phyloP scores from a whole-genome alignment of 2,113 vertebrate genomes.

The Gymnogyps californianus region DNA sequence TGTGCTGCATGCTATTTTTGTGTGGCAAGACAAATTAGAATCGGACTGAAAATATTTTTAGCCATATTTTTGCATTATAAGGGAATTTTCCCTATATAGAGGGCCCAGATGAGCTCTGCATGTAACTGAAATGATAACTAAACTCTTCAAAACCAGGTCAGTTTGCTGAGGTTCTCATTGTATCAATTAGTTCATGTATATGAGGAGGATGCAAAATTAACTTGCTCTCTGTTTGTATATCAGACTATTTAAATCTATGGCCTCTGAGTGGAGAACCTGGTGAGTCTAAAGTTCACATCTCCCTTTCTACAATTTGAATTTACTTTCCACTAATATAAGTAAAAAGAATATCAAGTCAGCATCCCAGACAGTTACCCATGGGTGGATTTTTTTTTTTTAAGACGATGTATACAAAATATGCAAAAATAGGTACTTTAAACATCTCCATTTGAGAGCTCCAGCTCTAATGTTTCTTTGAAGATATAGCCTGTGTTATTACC shows the following conservation, averaged over 20 bases:
- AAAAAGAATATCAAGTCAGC: not conserved
- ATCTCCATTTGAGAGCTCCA: not conserved
- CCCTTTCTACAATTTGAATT: not conserved
- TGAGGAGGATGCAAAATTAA: not conserved
- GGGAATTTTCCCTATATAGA: not conserved
- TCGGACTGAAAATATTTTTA: not conserved
- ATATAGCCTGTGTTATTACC: not conserved
- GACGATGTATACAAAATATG: not conserved
- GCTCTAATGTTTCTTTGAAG: not conserved
- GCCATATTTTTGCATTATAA: not conserved
- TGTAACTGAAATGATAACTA: not conserved
- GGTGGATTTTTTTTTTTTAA: not conserved
- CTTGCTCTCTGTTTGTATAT: not conserved
- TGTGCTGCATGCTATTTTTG: not conserved
- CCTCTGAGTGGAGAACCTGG: not conserved
- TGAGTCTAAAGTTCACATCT: not conserved
- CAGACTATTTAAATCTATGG: not conserved
- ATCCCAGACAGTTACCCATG: not conserved
- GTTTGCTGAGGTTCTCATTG: not conserved
- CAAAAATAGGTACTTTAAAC: not conserved
- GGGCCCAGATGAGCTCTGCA: not conserved
- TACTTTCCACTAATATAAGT: not conserved
- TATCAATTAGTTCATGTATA: not conserved
- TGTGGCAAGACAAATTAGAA: not conserved
- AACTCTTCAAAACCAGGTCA: not conserved